Evolutionary conservation across 2,888 invertebrate species (phyloP).

Genomic region (Synanthedon andrenaeformis): DNA sequence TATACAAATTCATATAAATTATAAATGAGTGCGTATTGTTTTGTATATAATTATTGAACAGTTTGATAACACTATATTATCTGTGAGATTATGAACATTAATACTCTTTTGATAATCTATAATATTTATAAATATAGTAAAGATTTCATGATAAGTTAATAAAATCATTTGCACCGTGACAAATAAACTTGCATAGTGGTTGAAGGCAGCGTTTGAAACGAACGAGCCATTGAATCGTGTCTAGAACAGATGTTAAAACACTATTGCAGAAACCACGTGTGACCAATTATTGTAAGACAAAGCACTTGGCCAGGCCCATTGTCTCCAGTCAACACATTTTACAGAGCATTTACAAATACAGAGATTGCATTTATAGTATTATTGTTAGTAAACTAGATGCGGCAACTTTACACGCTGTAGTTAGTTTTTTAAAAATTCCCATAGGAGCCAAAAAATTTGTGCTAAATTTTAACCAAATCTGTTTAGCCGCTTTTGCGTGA

Average conservation of each 20-base stretch:
- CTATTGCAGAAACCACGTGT: slow-evolving; percentile 28
- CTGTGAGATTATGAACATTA: too few relatives aligned
- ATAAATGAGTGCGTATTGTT: too few relatives aligned
- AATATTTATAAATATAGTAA: too few relatives aligned
- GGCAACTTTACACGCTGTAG: too few relatives aligned
- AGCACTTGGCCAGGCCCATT: slow-evolving; percentile 17
- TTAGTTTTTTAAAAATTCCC: too few relatives aligned
- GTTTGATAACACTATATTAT: too few relatives aligned
- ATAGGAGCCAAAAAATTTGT: too few relatives aligned
- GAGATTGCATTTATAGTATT: slow-evolving; percentile 2
- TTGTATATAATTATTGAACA: too few relatives aligned
- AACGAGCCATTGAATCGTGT: neutral
- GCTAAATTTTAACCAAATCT: too few relatives aligned
- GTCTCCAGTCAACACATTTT: slow-evolving; percentile 7
- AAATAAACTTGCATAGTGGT: neutral
- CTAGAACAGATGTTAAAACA: neutral
- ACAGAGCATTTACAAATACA: slow-evolving; percentile 3
- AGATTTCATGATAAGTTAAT: neutral
- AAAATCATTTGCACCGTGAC: neutral
- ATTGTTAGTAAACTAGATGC: neutral
- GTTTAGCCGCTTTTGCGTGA: too few relatives aligned
- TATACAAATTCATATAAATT: too few relatives aligned
- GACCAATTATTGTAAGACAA: slow-evolving; percentile 40
- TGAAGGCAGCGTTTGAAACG: neutral
- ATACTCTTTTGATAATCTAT: too few relatives aligned